Percentiles rank a stretch among this genome's conserved stretches.
Conservation (phyloP, 35 echinoderm and acorn worm genomes). For the Lytechinus pictus region DNA sequence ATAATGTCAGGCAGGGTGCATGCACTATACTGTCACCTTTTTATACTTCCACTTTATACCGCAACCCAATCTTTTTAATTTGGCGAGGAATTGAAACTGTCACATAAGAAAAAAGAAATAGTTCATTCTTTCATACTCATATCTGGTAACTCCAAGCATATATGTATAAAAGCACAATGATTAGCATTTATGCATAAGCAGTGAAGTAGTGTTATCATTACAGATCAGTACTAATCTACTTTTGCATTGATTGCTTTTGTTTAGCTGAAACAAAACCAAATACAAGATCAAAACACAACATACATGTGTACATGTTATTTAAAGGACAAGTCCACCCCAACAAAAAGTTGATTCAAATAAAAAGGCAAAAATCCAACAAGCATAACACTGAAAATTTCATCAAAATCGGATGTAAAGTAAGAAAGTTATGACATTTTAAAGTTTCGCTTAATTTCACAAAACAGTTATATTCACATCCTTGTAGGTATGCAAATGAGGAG, state of each 20-base stretch:
- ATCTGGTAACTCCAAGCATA: background rate
- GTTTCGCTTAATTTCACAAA: too few species aligned
- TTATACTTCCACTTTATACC: slow-evolving; percentile 49
- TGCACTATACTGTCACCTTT: slow-evolving; percentile 31
- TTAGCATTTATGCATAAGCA: background rate
- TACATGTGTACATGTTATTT: background rate
- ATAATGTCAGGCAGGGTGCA: background rate
- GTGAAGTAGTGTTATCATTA: background rate
- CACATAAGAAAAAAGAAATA: background rate
- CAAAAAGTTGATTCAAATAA: too few species aligned
- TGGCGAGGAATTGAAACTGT: slow-evolving; percentile 38
- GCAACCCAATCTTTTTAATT: slow-evolving; percentile 45
- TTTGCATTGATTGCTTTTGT: background rate
- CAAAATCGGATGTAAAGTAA: background rate
- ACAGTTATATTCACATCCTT: too few species aligned
- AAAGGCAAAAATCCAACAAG: too few species aligned
- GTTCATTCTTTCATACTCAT: background rate
- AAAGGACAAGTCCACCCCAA: too few species aligned
- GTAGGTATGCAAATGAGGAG: too few species aligned
- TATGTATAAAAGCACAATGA: too few species aligned
- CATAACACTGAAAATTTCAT: background rate
- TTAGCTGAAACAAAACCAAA: background rate
- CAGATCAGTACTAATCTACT: background rate
- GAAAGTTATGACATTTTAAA: too few species aligned
- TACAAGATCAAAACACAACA: background rate